Base-by-base conservation (phyloP, 2,113 vertebrate genomes). In the Percina caprodes region DNA sequence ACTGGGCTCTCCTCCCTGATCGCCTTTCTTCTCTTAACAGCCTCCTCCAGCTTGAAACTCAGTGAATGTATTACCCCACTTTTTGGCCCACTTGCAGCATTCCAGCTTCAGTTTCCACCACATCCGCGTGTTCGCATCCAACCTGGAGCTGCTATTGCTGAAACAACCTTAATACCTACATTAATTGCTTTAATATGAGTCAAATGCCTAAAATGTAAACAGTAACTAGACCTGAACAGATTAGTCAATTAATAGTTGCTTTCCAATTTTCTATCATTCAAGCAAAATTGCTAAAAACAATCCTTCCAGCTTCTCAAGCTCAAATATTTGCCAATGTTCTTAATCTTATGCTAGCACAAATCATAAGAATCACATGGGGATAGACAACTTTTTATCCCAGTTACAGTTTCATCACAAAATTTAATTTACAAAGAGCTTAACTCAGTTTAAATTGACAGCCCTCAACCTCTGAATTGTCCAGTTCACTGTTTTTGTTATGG, bases 1-100 rank as follows among this genome's bases (percentile, higher is more conserved):
- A 58, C 55, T 26, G 6, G 6, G 51, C 58, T 13, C 6, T 18
- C 3, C 10, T 59, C 69, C 13, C 16, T 33, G 23, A 26, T 30
- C 23, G 13, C 66, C 18, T 67, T 26, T 54, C 12, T 12, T 60
- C 5, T 46, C 35, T 63, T 45, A 33, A 52, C 9, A 23, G 21
- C 14, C 45, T 51, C 26, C 63, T 42, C n/a, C 26, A 21, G 26
- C 15, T 5, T 69, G 21, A 60, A 51, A 45, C 18, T 24, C 63
- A 3, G n/a, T 30, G 8, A 46, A 56, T 56, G 10, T 51, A 33
- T 33, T 33, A 69, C 21, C 45, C 65, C 42, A 39, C 45, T 45
- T 69, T 69, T 16, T 62, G 54, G 58, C 54, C 54, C 54, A 58
- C 54, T 67, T 67, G 24, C 23, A 30, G 23, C 45, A 19, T 15